Conservation (phyloP, 2,113 vertebrate species). For the Myxocyprinus asiaticus region DNA sequence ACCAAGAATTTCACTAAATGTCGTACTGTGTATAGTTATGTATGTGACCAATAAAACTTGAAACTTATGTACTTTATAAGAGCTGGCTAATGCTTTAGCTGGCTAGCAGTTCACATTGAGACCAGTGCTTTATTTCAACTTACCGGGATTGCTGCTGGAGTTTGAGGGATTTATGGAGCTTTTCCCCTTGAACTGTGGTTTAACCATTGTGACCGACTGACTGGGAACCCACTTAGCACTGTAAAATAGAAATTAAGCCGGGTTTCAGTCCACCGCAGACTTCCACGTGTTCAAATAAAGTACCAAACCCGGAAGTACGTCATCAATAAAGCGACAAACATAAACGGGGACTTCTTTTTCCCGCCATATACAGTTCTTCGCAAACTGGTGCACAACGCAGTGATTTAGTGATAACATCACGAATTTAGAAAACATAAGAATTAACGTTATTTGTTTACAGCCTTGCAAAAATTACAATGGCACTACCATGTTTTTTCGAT, state of each 20-base stretch:
- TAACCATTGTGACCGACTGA: constrained; percentile 83
- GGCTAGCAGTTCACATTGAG: constrained; percentile 50
- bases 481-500: too few relatives aligned
- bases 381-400: too few relatives aligned
- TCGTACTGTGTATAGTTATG: too few relatives aligned
- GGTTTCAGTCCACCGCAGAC: not conserved
- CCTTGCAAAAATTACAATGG: too few relatives aligned
- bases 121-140: constrained; percentile 57
- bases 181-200: constrained; percentile 87
- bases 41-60: too few relatives aligned
- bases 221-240: not conserved
- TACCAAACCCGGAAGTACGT: constrained; percentile 62
- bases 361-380: too few relatives aligned
- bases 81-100: not conserved
- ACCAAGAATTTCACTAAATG: too few relatives aligned
- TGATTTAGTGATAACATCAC: too few relatives aligned
- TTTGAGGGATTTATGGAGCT: constrained; percentile 85
- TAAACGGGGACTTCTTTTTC: too few relatives aligned
- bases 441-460: too few relatives aligned
- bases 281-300: constrained; percentile 65
- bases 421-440: too few relatives aligned
- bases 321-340: constrained; percentile 57
- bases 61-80: not conserved
- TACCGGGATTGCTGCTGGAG: constrained; percentile 94
- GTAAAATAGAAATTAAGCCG: not conserved